These are phyloP conservation scores for Rhamphomyia laevipes DNA, from an alignment of 2,888 invertebrate genomes.

Conservation along the genomic window DNA sequence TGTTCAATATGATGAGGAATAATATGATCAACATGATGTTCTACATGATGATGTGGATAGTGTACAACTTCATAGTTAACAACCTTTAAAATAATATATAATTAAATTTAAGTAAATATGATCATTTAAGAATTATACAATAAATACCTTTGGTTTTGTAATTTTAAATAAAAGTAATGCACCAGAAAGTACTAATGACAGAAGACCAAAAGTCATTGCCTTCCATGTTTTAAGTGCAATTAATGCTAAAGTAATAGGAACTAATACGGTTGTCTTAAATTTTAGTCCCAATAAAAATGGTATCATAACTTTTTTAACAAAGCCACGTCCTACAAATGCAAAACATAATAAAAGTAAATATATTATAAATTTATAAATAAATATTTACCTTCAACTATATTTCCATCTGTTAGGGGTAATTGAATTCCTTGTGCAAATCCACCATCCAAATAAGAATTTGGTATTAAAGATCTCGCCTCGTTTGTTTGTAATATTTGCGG, in stretches of 20 bases:
- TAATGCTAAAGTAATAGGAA: constrained; percentile 66
- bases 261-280: constrained; percentile 73
- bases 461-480: constrained; percentile 33
- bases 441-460: constrained; percentile 29
- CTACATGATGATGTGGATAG: constrained; percentile 54
- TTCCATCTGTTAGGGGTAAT: constrained; percentile 54
- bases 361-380: not conserved
- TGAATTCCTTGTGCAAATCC: constrained; percentile 52
- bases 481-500: constrained; percentile 46
- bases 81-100: constrained; percentile 34
- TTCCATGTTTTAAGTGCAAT: constrained; percentile 86
- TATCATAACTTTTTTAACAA: constrained; percentile 72
- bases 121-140: not conserved
- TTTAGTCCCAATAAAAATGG: constrained; percentile 78
- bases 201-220: constrained; percentile 70
- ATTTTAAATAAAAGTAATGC: constrained; percentile 79
- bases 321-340: constrained; percentile 57
- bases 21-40: constrained; percentile 37
- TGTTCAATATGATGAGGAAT: constrained; percentile 30
- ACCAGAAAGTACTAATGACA: constrained; percentile 72
- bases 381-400: constrained; percentile 26
- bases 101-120: constrained; percentile 3
- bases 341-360: not conserved
- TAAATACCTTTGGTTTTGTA: constrained; percentile 63
- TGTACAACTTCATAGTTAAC: constrained; percentile 81